Evolutionary conservation across 1,140 invertebrate species (phyloP).

Genomic region (Drosophila sp.): DNA sequence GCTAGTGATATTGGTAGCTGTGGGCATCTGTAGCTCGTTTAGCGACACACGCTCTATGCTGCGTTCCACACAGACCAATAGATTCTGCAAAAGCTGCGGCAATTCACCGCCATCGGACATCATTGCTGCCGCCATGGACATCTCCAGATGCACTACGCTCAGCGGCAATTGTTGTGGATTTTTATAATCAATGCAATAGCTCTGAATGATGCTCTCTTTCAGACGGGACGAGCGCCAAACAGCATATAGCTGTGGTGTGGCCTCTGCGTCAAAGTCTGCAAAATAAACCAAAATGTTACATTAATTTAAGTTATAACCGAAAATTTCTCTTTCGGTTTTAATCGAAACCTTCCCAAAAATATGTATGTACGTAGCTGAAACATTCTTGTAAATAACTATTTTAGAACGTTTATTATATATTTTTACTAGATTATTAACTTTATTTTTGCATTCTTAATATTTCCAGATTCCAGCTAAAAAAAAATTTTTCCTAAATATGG

Average conservation of each 20-base stretch:
- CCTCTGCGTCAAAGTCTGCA: slow-evolving; percentile 50
- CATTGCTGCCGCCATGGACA: slow-evolving; percentile 66
- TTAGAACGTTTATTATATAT: too few relatives aligned
- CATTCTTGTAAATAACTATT: too few relatives aligned
- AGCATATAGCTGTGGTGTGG: slow-evolving; percentile 67
- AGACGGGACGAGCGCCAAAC: slow-evolving; percentile 73
- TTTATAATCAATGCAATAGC: slow-evolving; percentile 64
- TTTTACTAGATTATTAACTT: too few relatives aligned
- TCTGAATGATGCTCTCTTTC: slow-evolving; percentile 54
- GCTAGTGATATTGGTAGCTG: slow-evolving; percentile 17
- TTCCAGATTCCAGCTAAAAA: too few relatives aligned
- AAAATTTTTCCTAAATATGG: too few relatives aligned
- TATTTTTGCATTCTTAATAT: too few relatives aligned
- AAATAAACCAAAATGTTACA: neutral
- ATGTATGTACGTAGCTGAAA: too few relatives aligned
- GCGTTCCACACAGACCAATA: slow-evolving; percentile 87
- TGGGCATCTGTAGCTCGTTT: slow-evolving; percentile 87
- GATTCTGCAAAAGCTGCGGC: slow-evolving; percentile 86
- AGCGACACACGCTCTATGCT: slow-evolving; percentile 87
- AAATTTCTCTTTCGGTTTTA: too few relatives aligned
- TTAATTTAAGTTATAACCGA: too few relatives aligned
- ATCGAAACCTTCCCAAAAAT: too few relatives aligned
- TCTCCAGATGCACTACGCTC: slow-evolving; percentile 66
- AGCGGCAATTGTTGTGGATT: slow-evolving; percentile 54
- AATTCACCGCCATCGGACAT: slow-evolving; percentile 83